A percentile compares a stretch with the other conserved stretches of the same genome.
Evolutionary conservation across 1,140 invertebrate genomes (phyloP).

Genomic region (Drosophila willistoni): DNA sequence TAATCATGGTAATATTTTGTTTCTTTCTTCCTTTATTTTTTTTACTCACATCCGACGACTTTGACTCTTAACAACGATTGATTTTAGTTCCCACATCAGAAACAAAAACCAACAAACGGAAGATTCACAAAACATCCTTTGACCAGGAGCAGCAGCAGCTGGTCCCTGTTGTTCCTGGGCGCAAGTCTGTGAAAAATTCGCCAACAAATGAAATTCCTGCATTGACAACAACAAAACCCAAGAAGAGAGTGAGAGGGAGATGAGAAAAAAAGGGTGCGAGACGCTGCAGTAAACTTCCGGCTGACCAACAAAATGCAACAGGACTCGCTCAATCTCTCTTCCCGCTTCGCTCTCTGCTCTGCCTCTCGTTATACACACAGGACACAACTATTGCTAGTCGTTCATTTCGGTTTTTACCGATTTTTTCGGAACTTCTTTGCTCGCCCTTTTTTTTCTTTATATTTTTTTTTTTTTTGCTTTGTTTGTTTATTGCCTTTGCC

Average conservation of each 20-base stretch:
- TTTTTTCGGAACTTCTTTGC: slow-evolving; percentile 29
- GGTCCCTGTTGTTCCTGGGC: slow-evolving; percentile 38
- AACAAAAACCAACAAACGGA: neutral
- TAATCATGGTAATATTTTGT: neutral
- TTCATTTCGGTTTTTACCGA: slow-evolving; percentile 44
- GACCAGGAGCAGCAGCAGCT: slow-evolving; percentile 45
- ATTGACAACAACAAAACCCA: slow-evolving; percentile 34
- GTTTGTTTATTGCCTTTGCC: slow-evolving; percentile 78
- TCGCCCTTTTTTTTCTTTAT: slow-evolving; percentile 25
- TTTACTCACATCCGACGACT: slow-evolving; percentile 6
- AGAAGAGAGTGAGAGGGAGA: slow-evolving; percentile 21
- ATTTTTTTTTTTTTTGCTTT: slow-evolving; percentile 30
- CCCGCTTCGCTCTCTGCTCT: neutral
- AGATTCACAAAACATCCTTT: slow-evolving; percentile 13
- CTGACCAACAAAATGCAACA: slow-evolving; percentile 73
- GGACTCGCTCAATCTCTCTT: slow-evolving; percentile 54
- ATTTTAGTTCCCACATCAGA: slow-evolving; percentile 8
- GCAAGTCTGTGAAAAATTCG: slow-evolving; percentile 72
- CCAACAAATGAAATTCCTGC: slow-evolving; percentile 68
- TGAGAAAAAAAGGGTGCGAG: slow-evolving; percentile 67
- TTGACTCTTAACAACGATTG: slow-evolving; percentile 8
- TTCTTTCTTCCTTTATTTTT: neutral
- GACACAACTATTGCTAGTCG: slow-evolving; percentile 30
- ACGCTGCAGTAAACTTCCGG: slow-evolving; percentile 78
- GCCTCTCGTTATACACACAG: slow-evolving; percentile 26